Base-by-base conservation (phyloP, 2,797 vertebrate species). In the Tapirus indicus region DNA sequence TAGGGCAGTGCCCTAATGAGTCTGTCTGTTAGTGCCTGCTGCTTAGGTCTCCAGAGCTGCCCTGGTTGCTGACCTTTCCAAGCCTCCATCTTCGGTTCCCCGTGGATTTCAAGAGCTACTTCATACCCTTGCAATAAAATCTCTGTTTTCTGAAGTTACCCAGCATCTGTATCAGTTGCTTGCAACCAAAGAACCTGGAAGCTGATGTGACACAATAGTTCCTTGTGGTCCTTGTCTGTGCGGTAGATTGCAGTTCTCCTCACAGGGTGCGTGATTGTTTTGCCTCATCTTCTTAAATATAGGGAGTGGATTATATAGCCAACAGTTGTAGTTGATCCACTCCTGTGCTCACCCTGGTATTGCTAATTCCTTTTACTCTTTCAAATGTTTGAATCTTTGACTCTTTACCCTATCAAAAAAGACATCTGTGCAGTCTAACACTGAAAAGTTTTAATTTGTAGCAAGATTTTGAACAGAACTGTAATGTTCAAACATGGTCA, bases 101-200 rank as follows among this genome's bases (percentile, higher is more conserved):
- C 80, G 2, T 82, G 86, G 72, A 94, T 94, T 88, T 91, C 62
- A 86, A 96, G 78, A 58, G 23, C 10, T 78, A 38, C 41, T 95
- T 91, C 38, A 78, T 88, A 88, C 9, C 11, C 58, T 92, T 88
- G 74, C 82, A 95, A 83, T 95, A 93, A 93, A 95, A 94, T 68
- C 44, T 80, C 44, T 94, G 54, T 95, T 95, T 96, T 95, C 83
- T 78, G 94, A 93, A 91, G 54, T 88, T 66, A 95, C n/a, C 58
- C 14, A 75, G 72, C 38, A n/a, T 95, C 80, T 92, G 32, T 77
- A 64, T 85, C 41, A 54, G 69, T 75, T 89, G 49, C 25, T 93
- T 92, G n/a, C 49, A 92, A 77, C 74, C 80, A 64, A 62, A 93
- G 85, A 68, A 85, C 21, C 41, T 52, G 25, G 29, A 92, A 95